A percentile compares a stretch with the other conserved stretches of the same genome.
phyloP scores from a whole-genome alignment of 2,113 vertebrate genomes.

The Siniperca knerii region DNA sequence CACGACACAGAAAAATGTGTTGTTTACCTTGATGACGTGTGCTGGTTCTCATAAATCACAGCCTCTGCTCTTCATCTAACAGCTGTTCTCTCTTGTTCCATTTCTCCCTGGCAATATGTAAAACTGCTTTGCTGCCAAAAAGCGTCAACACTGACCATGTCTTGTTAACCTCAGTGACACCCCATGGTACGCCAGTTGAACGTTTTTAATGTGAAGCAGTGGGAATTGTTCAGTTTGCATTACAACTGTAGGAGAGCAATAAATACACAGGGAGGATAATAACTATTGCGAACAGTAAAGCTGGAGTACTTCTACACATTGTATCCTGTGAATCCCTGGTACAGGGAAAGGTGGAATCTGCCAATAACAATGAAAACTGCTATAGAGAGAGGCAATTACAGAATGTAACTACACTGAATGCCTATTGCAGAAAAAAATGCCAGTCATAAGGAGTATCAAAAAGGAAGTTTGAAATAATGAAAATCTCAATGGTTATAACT shows the following conservation, averaged over 20 bases:
- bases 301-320: too few relatives aligned
- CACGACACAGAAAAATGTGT: neutral
- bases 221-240: neutral
- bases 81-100: neutral
- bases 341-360: too few relatives aligned
- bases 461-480: neutral
- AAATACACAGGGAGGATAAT: neutral
- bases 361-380: neutral
- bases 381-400: neutral
- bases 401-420: neutral
- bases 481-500: neutral
- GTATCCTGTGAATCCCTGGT: neutral
- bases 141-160: neutral
- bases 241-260: neutral
- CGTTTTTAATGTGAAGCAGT: neutral
- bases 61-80: neutral
- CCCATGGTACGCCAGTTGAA: neutral
- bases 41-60: neutral
- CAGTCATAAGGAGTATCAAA: neutral
- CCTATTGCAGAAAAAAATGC: neutral
- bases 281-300: too few relatives aligned
- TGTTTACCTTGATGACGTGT: neutral
- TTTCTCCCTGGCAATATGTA: neutral
- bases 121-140: neutral
- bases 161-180: neutral